Evolutionary conservation across 2,888 invertebrate genomes (phyloP), one percentile per base, ranked within the genome.

Genomic region (Zele albiditarsus): DNA sequence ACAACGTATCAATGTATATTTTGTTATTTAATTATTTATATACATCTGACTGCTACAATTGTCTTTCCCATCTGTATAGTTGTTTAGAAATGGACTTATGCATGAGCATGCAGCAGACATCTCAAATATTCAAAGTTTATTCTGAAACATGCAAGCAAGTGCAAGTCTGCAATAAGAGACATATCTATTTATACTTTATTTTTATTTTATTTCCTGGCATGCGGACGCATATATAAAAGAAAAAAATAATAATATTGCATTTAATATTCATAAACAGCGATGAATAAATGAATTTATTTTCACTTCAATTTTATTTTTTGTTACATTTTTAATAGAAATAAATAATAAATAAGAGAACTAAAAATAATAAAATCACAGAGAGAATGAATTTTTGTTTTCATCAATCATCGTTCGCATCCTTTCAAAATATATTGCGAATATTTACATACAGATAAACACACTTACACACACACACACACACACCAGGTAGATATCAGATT

Each of bases 51-150:
- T n/a, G 46, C 5, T 27, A 49, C 49, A 68, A 68, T 68, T 68
- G 28, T 71, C 23, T 33, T 20, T 25, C 14, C 12, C 67, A 46
- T 62, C 27, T 31, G 82, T 81, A 83, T 78, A 81, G 81, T 83
- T 38, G 38, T 8, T 38, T 82, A 53, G 20, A 25, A 53, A 23
- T 23, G 10, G 10, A 80, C 82, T 83, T 87, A 89, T 89, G 88
- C 88, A 82, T 77, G 80, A 83, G 80, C 87, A 88, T 88, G 87
- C 84, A 74, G 81, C 82, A 87, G 86, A 87, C 87, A 83, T 83
- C 85, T 86, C 82, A 80, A 86, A 83, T 68, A 70, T 69, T 49
- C 25, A 75, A 77, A 82, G 86, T 86, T 85, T 83, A 88, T 87
- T 87, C 83, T 78, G 78, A 81, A 78, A 80, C 84, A 84, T 84